Conservation (phyloP, 2,113 vertebrate species). For the Macquaria australasica region DNA sequence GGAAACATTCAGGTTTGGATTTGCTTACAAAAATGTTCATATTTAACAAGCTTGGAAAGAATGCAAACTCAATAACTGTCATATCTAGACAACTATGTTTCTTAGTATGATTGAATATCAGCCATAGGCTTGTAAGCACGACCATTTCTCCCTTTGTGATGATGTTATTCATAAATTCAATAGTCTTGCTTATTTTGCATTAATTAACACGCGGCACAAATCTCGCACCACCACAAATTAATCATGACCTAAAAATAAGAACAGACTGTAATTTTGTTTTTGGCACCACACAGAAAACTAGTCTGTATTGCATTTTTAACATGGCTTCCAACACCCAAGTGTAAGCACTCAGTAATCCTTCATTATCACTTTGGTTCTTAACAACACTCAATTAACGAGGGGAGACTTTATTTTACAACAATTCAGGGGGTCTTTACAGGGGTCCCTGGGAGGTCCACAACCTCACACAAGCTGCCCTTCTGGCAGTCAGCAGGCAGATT, state of each 20-base stretch:
- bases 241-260: constrained; percentile 69
- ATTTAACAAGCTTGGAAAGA: constrained; percentile 38
- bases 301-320: constrained; percentile 57
- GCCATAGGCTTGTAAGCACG: constrained; percentile 33
- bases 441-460: constrained; percentile 36
- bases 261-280: constrained; percentile 66
- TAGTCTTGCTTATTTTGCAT: constrained; percentile 68
- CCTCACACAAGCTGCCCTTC: constrained; percentile 49
- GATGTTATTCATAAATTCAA: constrained; percentile 72
- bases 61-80: constrained; percentile 50
- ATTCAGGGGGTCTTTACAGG: constrained; percentile 52
- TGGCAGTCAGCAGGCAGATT: constrained; percentile 34
- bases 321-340: constrained; percentile 57
- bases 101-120: constrained; percentile 56
- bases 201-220: constrained; percentile 63
- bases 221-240: constrained; percentile 57
- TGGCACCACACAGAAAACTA: constrained; percentile 61
- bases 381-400: constrained; percentile 65
- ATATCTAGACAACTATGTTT: constrained; percentile 40
- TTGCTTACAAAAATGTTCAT: constrained; percentile 37
- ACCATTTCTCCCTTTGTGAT: constrained; percentile 52
- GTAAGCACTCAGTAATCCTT: constrained; percentile 62
- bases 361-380: constrained; percentile 67
- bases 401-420: constrained; percentile 57
- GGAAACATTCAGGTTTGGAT: constrained; percentile 34